These are phyloP conservation scores for Pitangus sulphuratus DNA, from an alignment of 2,797 vertebrate genomes.

Conservation along the genomic window DNA sequence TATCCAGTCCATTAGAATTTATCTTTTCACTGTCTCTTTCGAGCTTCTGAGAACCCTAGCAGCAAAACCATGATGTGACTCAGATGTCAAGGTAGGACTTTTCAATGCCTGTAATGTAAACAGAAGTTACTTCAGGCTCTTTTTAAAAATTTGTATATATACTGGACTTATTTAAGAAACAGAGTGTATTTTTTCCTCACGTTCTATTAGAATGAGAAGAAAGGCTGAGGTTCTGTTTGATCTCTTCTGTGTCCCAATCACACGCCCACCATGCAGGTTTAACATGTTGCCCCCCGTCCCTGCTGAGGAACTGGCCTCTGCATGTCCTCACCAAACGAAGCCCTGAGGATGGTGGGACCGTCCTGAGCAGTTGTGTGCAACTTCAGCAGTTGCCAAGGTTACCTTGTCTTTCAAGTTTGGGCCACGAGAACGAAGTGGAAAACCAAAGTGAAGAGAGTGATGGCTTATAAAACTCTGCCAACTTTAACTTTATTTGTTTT, in stretches of 20 bases:
- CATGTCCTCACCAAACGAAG: neutral
- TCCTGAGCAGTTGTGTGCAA: neutral
- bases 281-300: neutral
- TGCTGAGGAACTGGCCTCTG: neutral
- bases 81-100: neutral
- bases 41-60: neutral
- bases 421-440: neutral
- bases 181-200: neutral
- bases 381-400: neutral
- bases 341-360: neutral
- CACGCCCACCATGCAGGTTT: neutral
- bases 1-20: neutral
- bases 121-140: neutral
- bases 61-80: neutral
- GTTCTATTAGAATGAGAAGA: neutral
- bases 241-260: neutral
- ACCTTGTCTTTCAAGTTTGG: neutral
- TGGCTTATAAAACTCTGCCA: conserved; percentile 62
- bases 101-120: neutral
- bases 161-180: neutral
- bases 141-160: neutral
- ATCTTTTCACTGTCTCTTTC: neutral
- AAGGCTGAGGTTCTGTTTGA: neutral
- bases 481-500: conserved; percentile 59
- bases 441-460: conserved; percentile 14